Evolutionary conservation across 1,140 invertebrate species (phyloP).

Genomic region (Hermatobates lingyangjiaoensis): DNA sequence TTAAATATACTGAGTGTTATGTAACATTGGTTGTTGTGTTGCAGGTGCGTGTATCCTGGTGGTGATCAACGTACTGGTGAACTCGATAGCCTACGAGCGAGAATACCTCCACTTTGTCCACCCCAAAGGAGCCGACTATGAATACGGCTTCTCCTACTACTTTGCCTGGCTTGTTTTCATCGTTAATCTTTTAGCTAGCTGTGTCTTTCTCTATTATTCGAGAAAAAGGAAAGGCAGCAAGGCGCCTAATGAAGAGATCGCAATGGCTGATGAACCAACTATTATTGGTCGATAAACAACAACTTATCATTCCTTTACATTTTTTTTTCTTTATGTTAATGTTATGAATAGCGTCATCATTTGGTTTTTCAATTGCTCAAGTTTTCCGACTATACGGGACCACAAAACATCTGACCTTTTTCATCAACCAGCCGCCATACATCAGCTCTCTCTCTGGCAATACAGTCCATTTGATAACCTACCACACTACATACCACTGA

Average conservation of each 20-base stretch:
- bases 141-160: conserved; percentile 52
- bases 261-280: conserved; percentile 65
- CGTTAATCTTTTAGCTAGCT: conserved; percentile 44
- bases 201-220: conserved; percentile 58
- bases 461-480: no score
- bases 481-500: no score
- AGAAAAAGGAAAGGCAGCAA: conserved; percentile 65
- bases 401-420: no score
- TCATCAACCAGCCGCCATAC: no score
- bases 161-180: conserved; percentile 62
- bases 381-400: no score
- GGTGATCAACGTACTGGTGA: conserved; percentile 52
- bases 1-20: no score
- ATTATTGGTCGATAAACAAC: conserved; percentile 54
- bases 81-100: conserved; percentile 47
- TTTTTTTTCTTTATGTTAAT: no score
- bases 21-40: conserved; percentile 18
- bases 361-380: no score
- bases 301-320: no score
- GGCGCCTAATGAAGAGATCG: conserved; percentile 53
- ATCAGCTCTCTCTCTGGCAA: no score
- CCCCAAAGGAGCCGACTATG: conserved; percentile 40
- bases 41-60: conserved; percentile 49
- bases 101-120: conserved; percentile 42
- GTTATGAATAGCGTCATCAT: no score